These are phyloP conservation scores for Anadara kagoshimensis DNA, from an alignment of 1,140 invertebrate species.

Conservation along the genomic window DNA sequence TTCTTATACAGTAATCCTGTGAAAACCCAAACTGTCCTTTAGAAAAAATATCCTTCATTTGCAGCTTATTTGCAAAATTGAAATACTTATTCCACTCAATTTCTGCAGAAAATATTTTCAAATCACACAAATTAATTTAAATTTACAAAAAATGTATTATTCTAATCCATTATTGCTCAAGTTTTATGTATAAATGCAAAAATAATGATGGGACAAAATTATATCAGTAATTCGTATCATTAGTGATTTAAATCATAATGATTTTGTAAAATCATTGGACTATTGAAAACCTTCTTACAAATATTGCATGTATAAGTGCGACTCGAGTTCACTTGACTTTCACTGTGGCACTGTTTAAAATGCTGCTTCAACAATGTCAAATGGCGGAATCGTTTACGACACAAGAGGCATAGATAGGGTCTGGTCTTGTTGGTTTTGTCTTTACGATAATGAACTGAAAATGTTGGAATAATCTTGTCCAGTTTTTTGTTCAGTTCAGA, in stretches of 20 bases:
- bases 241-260: conserved; percentile 35
- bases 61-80: too few species aligned
- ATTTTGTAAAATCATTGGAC: conserved; percentile 32
- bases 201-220: too few species aligned
- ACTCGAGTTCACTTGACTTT: conserved; percentile 14
- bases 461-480: conserved; percentile 34
- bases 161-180: too few species aligned
- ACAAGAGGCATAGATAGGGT: conserved; percentile 39
- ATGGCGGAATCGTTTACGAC: conserved; percentile 37
- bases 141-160: too few species aligned
- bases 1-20: too few species aligned
- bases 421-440: conserved; percentile 38
- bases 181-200: too few species aligned
- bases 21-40: too few species aligned
- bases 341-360: conserved; percentile 33
- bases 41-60: too few species aligned
- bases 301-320: conserved; percentile 11
- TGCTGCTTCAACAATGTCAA: conserved; percentile 43
- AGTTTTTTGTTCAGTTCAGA: conserved; percentile 2
- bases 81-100: too few species aligned
- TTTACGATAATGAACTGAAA: conserved; percentile 44
- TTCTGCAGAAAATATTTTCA: too few species aligned
- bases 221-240: not conserved
- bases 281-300: conserved; percentile 30
- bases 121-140: too few species aligned